These are phyloP conservation scores for Cremastinae sp. DNA, from an alignment of 2,888 invertebrate genomes.

Conservation along the genomic window DNA sequence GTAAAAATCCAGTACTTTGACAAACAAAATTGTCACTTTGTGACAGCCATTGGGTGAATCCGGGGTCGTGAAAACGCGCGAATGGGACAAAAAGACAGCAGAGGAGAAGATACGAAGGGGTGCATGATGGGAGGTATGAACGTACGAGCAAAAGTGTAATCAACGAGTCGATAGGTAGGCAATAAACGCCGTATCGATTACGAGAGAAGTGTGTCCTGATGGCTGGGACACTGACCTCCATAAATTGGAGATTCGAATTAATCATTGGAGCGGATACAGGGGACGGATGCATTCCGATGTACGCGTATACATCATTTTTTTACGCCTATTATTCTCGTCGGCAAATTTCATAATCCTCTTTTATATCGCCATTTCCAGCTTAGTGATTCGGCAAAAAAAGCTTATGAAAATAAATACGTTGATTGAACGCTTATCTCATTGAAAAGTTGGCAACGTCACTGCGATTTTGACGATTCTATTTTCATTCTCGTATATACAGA, in stretches of 20 bases:
- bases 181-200: constrained; percentile 65
- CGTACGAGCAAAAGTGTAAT: constrained; percentile 57
- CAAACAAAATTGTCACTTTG: constrained; percentile 29
- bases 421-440: neutral
- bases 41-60: constrained; percentile 56
- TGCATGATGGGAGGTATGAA: constrained; percentile 7
- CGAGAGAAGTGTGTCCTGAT: constrained; percentile 54
- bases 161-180: constrained; percentile 64
- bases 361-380: constrained; percentile 12
- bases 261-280: constrained; percentile 49
- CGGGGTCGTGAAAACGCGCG: constrained; percentile 59
- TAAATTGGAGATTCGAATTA: constrained; percentile 63
- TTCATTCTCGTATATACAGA: too few species aligned
- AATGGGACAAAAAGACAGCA: neutral
- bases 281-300: constrained; percentile 28
- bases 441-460: too few species aligned
- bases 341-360: constrained; percentile 1
- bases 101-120: constrained; percentile 2
- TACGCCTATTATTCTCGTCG: neutral
- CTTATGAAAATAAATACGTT: neutral
- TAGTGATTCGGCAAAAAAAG: neutral
- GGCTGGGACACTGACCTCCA: constrained; percentile 60
- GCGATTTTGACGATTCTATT: too few species aligned
- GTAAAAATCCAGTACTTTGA: constrained; percentile 14
- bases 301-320: constrained; percentile 38